Evolutionary conservation across 2,888 invertebrate species (phyloP).

Genomic region (Apodemia mormo): DNA sequence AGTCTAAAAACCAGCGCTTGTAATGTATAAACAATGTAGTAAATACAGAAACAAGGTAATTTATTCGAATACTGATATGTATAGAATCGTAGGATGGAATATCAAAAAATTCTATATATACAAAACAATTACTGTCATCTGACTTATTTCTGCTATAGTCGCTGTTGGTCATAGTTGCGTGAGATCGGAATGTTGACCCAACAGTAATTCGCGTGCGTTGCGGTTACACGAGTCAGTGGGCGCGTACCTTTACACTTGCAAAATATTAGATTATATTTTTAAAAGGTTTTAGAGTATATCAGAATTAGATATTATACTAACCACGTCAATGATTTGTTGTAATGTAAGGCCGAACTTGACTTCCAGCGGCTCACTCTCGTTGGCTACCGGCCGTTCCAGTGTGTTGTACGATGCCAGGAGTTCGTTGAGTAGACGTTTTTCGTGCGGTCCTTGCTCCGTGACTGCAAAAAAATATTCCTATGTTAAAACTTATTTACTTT

Average conservation of each 20-base stretch:
- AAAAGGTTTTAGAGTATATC: background rate
- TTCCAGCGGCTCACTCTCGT: slow-evolving; percentile 94
- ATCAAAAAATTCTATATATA: too few relatives aligned
- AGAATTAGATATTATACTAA: slow-evolving; percentile 76
- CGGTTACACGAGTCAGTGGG: background rate
- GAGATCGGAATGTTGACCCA: too few relatives aligned
- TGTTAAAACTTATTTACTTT: background rate
- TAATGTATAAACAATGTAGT: too few relatives aligned
- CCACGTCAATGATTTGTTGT: slow-evolving; percentile 97
- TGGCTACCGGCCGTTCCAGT: slow-evolving; percentile 94
- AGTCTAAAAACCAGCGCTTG: too few relatives aligned
- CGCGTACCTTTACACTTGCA: background rate
- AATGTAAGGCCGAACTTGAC: slow-evolving; percentile 95
- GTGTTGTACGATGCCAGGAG: slow-evolving; percentile 92
- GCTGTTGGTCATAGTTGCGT: too few relatives aligned
- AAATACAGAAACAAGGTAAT: too few relatives aligned
- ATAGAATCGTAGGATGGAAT: too few relatives aligned
- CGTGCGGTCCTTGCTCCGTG: slow-evolving; percentile 94
- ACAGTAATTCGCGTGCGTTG: background rate
- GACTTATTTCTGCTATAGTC: too few relatives aligned
- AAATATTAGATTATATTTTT: background rate
- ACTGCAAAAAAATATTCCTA: slow-evolving; percentile 79
- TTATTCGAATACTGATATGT: too few relatives aligned
- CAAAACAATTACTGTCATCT: too few relatives aligned
- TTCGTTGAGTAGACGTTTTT: slow-evolving; percentile 92